These are phyloP conservation scores for Hydrozoanthus gracilis DNA, from an alignment of 92 coral and sea anemone genomes.

Conservation along the genomic window DNA sequence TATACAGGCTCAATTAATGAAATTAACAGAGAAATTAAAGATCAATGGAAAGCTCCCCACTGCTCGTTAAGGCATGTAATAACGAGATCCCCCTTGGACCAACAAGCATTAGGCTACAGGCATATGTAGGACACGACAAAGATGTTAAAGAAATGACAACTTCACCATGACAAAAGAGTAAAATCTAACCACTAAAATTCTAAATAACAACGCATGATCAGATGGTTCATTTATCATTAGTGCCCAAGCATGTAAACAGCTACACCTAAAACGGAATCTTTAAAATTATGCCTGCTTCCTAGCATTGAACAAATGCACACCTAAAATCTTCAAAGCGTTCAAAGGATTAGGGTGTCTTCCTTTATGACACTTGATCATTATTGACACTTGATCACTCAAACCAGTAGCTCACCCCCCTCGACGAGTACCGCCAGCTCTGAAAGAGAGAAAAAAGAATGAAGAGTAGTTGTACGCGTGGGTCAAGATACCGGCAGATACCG, in stretches of 20 bases:
- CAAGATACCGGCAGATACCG: slow-evolving; percentile 19
- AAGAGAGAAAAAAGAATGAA: slow-evolving; percentile 29
- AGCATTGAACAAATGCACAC: not conserved
- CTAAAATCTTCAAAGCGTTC: slow-evolving; percentile 30
- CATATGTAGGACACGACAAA: slow-evolving; percentile 38
- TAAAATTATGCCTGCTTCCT: not conserved
- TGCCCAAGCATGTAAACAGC: slow-evolving; percentile 30
- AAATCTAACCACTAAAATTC: not conserved
- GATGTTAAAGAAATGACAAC: slow-evolving; percentile 27
- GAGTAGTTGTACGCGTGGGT: slow-evolving; percentile 12
- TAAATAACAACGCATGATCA: not conserved
- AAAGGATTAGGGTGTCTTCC: slow-evolving; percentile 44
- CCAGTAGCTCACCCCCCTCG: slow-evolving; percentile 38
- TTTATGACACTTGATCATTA: slow-evolving; percentile 20
- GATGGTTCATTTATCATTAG: slow-evolving; percentile 12
- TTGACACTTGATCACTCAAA: slow-evolving; percentile 12
- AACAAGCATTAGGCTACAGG: slow-evolving; percentile 27
- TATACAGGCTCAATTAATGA: not conserved
- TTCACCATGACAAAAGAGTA: slow-evolving; percentile 16
- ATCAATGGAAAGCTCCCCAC: slow-evolving; percentile 3
- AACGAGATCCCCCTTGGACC: not conserved
- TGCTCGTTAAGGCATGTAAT: slow-evolving; percentile 28
- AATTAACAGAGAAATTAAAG: slow-evolving; percentile 7
- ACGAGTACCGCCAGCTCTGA: slow-evolving; percentile 33
- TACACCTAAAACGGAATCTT: not conserved